These are phyloP conservation scores for Diarsia mendica DNA, from an alignment of 2,888 invertebrate genomes.

Conservation along the genomic window DNA sequence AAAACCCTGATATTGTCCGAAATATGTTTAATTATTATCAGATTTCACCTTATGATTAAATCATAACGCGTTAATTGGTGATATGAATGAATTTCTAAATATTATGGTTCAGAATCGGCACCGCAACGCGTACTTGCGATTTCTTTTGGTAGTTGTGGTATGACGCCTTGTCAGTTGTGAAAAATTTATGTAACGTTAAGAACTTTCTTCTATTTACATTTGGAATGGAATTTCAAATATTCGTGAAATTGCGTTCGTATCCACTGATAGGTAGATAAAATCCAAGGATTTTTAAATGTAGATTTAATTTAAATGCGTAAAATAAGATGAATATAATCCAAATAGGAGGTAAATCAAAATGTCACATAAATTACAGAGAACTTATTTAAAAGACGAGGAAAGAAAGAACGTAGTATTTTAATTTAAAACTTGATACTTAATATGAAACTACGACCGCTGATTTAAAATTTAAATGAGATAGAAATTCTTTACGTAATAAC, in stretches of 20 bases:
- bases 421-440: slow-evolving; percentile 11
- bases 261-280: too few relatives aligned
- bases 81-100: slow-evolving; percentile 44
- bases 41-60: slow-evolving; percentile 66
- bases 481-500: slow-evolving; percentile 64
- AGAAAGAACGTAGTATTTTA: slow-evolving; percentile 20
- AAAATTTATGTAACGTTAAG: slow-evolving; percentile 39
- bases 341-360: neutral
- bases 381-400: neutral
- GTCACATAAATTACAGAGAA: neutral
- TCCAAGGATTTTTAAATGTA: neutral
- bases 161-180: slow-evolving; percentile 29
- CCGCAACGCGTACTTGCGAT: slow-evolving; percentile 11
- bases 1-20: slow-evolving; percentile 51
- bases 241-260: neutral
- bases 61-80: slow-evolving; percentile 29
- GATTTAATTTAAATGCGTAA: neutral
- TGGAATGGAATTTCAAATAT: neutral
- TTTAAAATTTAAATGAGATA: slow-evolving; percentile 56
- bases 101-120: slow-evolving; percentile 14
- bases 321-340: neutral
- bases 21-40: slow-evolving; percentile 60
- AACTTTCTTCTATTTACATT: slow-evolving; percentile 42
- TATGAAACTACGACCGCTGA: slow-evolving; percentile 22
- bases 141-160: slow-evolving; percentile 33